Conservation (phyloP, 1,140 invertebrate genomes). For the Trialeurodes vaporariorum region DNA sequence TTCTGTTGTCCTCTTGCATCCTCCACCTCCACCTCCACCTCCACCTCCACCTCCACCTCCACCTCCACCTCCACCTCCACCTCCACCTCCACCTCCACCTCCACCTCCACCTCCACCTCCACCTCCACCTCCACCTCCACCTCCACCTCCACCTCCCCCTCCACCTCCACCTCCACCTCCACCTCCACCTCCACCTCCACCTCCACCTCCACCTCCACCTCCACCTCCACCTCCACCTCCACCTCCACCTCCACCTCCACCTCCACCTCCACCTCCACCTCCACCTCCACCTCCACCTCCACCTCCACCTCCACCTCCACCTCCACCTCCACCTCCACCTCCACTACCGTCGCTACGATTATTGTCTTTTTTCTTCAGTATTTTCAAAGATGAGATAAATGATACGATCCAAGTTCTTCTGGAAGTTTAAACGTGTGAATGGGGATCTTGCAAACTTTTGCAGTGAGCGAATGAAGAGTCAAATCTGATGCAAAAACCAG, state of each 20-base stretch:
- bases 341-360: conserved; percentile 1
- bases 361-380: too few relatives aligned
- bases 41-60: not conserved
- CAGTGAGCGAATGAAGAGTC: too few relatives aligned
- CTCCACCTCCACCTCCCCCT: not conserved
- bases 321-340: conserved; percentile 8
- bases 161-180: not conserved
- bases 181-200: not conserved
- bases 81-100: not conserved
- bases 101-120: not conserved
- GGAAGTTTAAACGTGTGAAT: too few relatives aligned
- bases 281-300: conserved; percentile 9
- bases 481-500: too few relatives aligned
- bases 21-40: not conserved
- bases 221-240: not conserved
- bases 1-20: too few relatives aligned
- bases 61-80: not conserved
- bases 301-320: conserved; percentile 9
- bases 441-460: too few relatives aligned
- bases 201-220: not conserved
- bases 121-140: not conserved
- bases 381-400: too few relatives aligned
- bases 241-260: not conserved
- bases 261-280: conserved; percentile 2
- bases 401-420: too few relatives aligned